These are phyloP conservation scores for Callithrix jacchus DNA, from an alignment of 2,113 vertebrate genomes.

Conservation along the genomic window DNA sequence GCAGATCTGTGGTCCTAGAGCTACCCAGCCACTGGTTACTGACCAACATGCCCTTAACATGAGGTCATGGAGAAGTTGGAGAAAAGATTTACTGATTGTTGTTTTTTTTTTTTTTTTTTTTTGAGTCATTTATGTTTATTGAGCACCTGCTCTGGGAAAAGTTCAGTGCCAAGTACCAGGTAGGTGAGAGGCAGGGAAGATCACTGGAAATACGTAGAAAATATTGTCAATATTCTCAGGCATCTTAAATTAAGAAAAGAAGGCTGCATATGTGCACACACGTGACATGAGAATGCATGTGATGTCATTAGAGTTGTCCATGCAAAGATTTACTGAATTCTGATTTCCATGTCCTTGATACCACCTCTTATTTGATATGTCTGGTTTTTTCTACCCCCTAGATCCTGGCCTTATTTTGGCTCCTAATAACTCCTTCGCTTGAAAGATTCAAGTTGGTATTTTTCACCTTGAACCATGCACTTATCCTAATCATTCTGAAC, in stretches of 20 bases:
- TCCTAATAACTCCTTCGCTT: neutral
- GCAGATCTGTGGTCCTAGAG: neutral
- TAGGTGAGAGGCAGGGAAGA: neutral
- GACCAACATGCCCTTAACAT: neutral
- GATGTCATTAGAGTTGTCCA: neutral
- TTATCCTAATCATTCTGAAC: neutral
- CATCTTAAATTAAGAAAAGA: neutral
- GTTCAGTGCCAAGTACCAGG: neutral
- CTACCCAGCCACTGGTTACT: accelerated
- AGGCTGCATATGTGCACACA: neutral
- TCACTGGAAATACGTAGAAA: neutral
- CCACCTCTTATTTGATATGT: neutral
- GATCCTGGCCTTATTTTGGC: neutral
- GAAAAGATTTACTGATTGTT: neutral
- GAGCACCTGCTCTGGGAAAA: neutral
- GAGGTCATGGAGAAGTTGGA: neutral
- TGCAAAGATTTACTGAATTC: neutral
- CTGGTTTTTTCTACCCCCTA: neutral
- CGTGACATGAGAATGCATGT: neutral
- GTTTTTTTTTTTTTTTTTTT: no score
- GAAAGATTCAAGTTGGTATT: neutral
- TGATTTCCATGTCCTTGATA: neutral
- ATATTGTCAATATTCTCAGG: neutral
- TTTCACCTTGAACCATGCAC: neutral
- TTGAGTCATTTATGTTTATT: neutral